Conservation (phyloP, 2,888 invertebrate species). For the Vannuccia rotundouncinata region DNA sequence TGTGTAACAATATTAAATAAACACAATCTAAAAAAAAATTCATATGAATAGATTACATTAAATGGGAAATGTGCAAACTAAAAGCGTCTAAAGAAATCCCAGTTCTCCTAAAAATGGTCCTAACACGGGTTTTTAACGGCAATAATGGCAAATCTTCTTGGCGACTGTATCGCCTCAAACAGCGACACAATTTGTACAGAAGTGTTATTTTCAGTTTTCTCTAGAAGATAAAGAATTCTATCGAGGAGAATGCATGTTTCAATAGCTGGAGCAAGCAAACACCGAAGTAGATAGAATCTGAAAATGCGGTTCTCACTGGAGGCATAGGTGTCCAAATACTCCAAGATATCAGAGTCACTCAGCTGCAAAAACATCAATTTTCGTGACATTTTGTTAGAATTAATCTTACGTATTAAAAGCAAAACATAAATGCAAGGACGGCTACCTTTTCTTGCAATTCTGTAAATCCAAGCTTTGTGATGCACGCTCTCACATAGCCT, state of each 20-base stretch:
- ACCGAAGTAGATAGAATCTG: slow-evolving; percentile 69
- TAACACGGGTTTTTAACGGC: neutral
- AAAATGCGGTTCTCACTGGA: slow-evolving; percentile 43
- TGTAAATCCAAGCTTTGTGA: neutral
- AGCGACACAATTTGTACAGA: neutral
- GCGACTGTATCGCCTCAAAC: neutral
- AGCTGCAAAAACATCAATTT: no score
- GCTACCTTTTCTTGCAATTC: neutral
- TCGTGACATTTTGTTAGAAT: no score
- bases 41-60: no score
- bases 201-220: slow-evolving; percentile 48
- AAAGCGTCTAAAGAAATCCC: no score
- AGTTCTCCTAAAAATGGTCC: no score
- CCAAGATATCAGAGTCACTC: slow-evolving; percentile 42
- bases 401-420: no score
- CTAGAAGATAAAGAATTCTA: slow-evolving; percentile 69
- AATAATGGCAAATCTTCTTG: neutral
- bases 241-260: slow-evolving; percentile 77
- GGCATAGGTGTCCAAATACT: slow-evolving; percentile 42
- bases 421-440: neutral
- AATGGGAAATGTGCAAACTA: no score
- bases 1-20: no score
- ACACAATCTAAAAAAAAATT: no score
- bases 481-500: slow-evolving; percentile 60
- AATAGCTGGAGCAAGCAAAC: slow-evolving; percentile 70